Percentiles rank a stretch among this genome's conserved stretches.
Conservation (phyloP, 2,888 invertebrate species). For the Eupeodes latifasciatus region DNA sequence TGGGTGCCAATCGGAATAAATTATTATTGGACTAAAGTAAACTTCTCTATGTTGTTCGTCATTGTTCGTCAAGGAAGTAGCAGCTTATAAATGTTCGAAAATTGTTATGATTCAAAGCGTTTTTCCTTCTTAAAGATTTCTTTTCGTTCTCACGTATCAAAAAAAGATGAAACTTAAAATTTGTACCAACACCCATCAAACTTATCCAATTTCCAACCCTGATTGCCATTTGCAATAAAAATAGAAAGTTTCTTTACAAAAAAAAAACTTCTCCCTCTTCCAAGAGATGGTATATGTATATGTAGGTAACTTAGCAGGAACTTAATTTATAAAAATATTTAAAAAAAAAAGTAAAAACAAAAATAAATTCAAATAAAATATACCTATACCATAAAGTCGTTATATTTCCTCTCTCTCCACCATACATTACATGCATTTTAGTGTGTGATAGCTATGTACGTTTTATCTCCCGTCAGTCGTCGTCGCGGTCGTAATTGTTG, state of each 20-base stretch:
- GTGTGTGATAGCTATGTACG: conserved; percentile 7
- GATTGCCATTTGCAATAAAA: conserved; percentile 32
- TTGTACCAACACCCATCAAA: neutral
- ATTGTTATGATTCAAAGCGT: too few species aligned
- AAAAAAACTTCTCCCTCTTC: conserved; percentile 20
- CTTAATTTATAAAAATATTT: conserved; percentile 9
- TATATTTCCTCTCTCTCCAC: conserved; percentile 41
- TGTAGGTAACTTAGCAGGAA: too few species aligned
- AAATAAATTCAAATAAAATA: conserved; percentile 74
- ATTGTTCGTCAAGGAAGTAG: too few species aligned
- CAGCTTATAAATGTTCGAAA: too few species aligned
- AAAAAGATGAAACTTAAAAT: neutral
- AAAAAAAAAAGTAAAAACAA: conserved; percentile 61
- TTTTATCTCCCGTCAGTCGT: conserved; percentile 56
- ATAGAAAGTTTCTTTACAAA: conserved; percentile 66
- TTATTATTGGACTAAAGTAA: too few species aligned
- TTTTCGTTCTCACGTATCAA: too few species aligned
- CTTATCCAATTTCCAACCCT: neutral
- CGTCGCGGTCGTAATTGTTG: conserved; percentile 12
- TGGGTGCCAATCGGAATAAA: too few species aligned
- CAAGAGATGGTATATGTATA: neutral
- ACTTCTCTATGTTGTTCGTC: too few species aligned
- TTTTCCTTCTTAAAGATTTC: too few species aligned
- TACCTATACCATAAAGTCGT: conserved; percentile 61
- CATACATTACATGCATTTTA: neutral